A percentile compares a stretch with the other conserved stretches of the same genome.
Conservation (phyloP, 2,888 invertebrate genomes). For the Hydrotaea cyrtoneurina region DNA sequence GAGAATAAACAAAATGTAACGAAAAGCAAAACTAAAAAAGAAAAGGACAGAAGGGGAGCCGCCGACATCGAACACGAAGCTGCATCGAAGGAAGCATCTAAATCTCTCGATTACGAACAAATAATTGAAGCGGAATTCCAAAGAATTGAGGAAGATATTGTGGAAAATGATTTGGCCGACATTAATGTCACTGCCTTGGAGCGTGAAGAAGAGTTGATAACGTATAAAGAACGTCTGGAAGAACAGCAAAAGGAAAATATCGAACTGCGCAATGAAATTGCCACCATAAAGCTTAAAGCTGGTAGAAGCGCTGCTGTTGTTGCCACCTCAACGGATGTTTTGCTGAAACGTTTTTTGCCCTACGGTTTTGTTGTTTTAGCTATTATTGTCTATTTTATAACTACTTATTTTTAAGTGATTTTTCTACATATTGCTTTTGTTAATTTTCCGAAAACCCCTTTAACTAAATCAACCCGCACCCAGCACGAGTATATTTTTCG, state of each 20-base stretch:
- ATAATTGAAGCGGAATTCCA: neutral
- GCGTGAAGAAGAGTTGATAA: constrained; percentile 79
- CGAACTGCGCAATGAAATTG: constrained; percentile 76
- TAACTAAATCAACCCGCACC: neutral
- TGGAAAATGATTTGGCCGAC: constrained; percentile 69
- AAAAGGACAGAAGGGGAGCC: neutral
- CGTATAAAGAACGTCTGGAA: constrained; percentile 79
- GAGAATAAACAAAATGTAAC: constrained; percentile 43
- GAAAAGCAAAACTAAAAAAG: constrained; percentile 13
- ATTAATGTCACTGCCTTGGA: constrained; percentile 75
- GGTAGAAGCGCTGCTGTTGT: constrained; percentile 25
- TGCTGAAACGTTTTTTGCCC: constrained; percentile 73
- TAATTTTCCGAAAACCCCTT: neutral
- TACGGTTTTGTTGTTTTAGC: constrained; percentile 75
- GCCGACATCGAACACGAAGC: neutral
- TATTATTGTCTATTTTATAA: constrained; percentile 76
- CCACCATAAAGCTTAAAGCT: constrained; percentile 72
- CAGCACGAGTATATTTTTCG: neutral
- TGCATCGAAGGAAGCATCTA: neutral
- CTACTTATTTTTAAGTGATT: constrained; percentile 71
- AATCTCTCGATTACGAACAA: neutral
- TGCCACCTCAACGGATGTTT: constrained; percentile 59
- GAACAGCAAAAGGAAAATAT: constrained; percentile 76
- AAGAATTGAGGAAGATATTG: constrained; percentile 12
- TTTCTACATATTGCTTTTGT: constrained; percentile 9